A percentile compares a stretch with the other conserved stretches of the same genome.
Evolutionary conservation across 2,797 vertebrate genomes (phyloP).

Genomic region (Acanthurus lineatus): DNA sequence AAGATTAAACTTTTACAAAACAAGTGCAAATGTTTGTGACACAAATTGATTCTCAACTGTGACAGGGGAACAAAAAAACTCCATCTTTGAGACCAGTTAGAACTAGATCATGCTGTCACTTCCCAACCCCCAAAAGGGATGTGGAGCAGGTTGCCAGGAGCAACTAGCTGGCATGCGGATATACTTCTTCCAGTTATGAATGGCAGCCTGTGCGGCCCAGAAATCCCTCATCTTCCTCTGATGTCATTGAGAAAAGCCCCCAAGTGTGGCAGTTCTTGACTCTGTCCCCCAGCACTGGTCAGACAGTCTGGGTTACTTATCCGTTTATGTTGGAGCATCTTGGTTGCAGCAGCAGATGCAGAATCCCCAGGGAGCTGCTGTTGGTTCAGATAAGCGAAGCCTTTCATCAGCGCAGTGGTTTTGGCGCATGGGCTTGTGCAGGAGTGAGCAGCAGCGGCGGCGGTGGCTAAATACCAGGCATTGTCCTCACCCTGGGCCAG

Average conservation of each 20-base stretch:
- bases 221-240: conserved; percentile 40
- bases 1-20: conserved; percentile 14
- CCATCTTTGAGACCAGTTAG: conserved; percentile 12
- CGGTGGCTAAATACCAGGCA: conserved; percentile 55
- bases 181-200: conserved; percentile 61
- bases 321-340: conserved; percentile 22
- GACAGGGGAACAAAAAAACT: conserved; percentile 7
- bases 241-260: conserved; percentile 55
- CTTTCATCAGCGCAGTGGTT: conserved; percentile 53
- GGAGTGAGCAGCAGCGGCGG: conserved; percentile 48
- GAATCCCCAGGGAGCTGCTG: conserved; percentile 45
- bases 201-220: conserved; percentile 52
- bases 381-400: conserved; percentile 55
- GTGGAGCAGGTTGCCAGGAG: conserved; percentile 55
- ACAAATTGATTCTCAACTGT: neutral
- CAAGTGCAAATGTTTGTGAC: conserved; percentile 10
- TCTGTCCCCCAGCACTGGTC: conserved; percentile 25
- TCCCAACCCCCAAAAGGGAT: conserved; percentile 50
- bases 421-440: conserved; percentile 22
- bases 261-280: conserved; percentile 1
- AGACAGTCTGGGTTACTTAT: conserved; percentile 25
- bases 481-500: conserved; percentile 67
- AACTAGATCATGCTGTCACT: conserved; percentile 47
- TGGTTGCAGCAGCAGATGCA: conserved; percentile 49
- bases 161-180: conserved; percentile 44